A percentile compares a stretch with the other conserved stretches of the same genome.
Conservation (phyloP, 64 coral and sea anemone species). For the Trachythela sp. region DNA sequence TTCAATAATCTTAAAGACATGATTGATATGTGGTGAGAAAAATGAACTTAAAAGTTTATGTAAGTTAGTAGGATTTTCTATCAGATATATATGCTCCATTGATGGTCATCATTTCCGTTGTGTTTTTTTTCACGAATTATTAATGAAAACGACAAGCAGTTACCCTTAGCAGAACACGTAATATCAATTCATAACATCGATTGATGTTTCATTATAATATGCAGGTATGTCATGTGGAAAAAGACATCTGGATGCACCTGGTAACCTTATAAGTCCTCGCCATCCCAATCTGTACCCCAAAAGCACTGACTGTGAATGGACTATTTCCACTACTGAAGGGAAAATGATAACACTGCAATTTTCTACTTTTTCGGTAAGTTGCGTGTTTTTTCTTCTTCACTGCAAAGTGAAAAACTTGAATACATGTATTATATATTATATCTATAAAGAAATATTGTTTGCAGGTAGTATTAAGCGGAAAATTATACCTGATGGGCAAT, state of each 20-base stretch:
- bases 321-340: neutral
- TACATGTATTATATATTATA: neutral
- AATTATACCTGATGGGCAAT: too few species aligned
- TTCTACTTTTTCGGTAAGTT: neutral
- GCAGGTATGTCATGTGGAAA: neutral
- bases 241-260: neutral
- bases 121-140: too few species aligned
- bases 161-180: too few species aligned
- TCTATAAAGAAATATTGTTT: too few species aligned
- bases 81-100: too few species aligned
- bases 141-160: too few species aligned
- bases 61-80: too few species aligned
- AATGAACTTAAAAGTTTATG: too few species aligned
- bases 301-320: neutral
- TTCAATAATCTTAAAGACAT: too few species aligned
- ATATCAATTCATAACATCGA: neutral
- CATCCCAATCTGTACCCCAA: neutral
- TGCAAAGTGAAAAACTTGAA: neutral
- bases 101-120: too few species aligned
- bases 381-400: neutral
- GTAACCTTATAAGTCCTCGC: neutral
- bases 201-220: neutral
- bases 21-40: too few species aligned
- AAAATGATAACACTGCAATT: neutral
- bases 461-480: too few species aligned